Evolutionary conservation across 2,888 invertebrate species (phyloP).

Genomic region (Drosophila glabriapex): DNA sequence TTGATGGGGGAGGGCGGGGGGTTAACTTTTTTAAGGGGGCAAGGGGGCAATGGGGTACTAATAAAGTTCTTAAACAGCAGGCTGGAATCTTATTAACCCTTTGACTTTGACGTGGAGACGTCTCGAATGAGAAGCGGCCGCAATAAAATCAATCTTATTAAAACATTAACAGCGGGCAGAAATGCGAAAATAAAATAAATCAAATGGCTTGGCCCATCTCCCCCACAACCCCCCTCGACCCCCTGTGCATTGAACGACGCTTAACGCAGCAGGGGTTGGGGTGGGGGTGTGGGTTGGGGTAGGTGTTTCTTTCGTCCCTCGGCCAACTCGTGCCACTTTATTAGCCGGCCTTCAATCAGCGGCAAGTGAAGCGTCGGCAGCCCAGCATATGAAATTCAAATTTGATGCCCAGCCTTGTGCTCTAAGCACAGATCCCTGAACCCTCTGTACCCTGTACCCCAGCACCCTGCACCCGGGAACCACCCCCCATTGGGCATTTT

Average conservation of each 20-base stretch:
- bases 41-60: constrained; percentile 51
- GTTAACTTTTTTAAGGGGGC: not conserved
- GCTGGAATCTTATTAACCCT: constrained; percentile 83
- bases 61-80: constrained; percentile 83
- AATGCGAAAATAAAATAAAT: constrained; percentile 77
- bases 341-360: constrained; percentile 76
- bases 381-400: constrained; percentile 78
- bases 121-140: constrained; percentile 47
- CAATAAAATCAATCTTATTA: constrained; percentile 85
- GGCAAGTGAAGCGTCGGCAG: constrained; percentile 54
- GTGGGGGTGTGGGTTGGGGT: not conserved
- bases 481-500: constrained; percentile 62
- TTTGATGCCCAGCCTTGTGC: constrained; percentile 54
- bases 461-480: constrained; percentile 23
- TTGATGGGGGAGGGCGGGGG: not conserved
- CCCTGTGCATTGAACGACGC: constrained; percentile 62
- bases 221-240: constrained; percentile 9
- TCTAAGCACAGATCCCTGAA: not conserved
- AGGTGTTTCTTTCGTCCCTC: constrained; percentile 61
- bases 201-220: constrained; percentile 57
- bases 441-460: constrained; percentile 13
- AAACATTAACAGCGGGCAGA: constrained; percentile 75
- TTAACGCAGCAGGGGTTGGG: constrained; percentile 69
- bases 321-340: constrained; percentile 59
- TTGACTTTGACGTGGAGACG: constrained; percentile 62